Evolutionary conservation across 2,113 vertebrate genomes (phyloP).

Genomic region (Chauna torquata): DNA sequence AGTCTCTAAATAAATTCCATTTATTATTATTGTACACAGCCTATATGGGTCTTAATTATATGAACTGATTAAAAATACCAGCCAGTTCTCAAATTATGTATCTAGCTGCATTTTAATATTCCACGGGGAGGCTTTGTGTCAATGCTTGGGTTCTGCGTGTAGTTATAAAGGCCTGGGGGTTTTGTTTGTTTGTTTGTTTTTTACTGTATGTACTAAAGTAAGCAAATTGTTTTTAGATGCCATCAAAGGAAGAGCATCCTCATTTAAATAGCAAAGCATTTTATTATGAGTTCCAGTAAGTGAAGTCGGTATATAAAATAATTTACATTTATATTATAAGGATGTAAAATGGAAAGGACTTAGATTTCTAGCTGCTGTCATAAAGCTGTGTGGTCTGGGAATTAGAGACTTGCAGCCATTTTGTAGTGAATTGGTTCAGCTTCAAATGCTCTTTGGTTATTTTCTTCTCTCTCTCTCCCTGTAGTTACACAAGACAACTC

Average conservation of each 20-base stretch:
- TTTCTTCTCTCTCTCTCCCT: background rate
- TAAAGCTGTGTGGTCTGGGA: background rate
- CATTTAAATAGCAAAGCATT: background rate
- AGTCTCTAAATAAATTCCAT: background rate
- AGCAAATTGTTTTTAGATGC: background rate
- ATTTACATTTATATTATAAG: rapidly evolving
- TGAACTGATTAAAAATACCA: background rate
- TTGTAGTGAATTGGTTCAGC: background rate
- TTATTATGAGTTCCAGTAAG: background rate
- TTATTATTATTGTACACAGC: background rate
- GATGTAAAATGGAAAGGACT: background rate
- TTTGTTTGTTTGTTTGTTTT: too few species aligned
- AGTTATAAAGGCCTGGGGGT: background rate
- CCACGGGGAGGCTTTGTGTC: background rate
- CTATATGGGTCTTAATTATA: background rate
- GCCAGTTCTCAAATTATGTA: background rate
- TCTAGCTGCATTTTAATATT: background rate
- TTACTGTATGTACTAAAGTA: background rate
- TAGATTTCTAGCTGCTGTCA: background rate
- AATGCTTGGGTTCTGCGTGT: background rate
- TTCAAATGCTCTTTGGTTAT: background rate
- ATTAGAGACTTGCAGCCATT: rapidly evolving
- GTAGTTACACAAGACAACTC: background rate
- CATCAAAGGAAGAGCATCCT: background rate
- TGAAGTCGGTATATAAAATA: background rate